Base-by-base conservation (phyloP, 2,113 vertebrate species). In the Pelmatolapia mariae region DNA sequence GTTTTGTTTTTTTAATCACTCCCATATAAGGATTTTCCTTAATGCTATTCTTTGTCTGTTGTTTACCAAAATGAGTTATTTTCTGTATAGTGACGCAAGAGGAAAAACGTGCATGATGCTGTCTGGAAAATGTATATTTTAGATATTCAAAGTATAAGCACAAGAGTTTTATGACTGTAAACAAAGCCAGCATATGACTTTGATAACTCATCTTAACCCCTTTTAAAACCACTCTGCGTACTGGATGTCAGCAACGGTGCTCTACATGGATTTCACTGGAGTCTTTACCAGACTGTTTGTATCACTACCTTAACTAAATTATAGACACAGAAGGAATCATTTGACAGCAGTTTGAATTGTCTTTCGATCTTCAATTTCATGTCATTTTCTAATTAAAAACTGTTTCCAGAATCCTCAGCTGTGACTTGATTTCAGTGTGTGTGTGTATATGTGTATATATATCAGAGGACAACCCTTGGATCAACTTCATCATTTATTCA, bases 401-500 rank as follows among this genome's bases (percentile, higher is more conserved):
- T 29, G 36, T 31, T 94, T 93, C 91, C 91, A 78, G 73, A 78
- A 92, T 80, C 73, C 12, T 73, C 50, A 59, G 19, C 52, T 29
- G 66, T 57, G 45, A 78, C 31, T 90, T 29, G 2, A 38, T 8
- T 84, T 19, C 36, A 1, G 7, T 83, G 53, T 86, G 19, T 88
- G 31, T 68, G 8, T 26, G 1, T 4, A 1, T 29, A 13, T 80
- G 31, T 80, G 11, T 33, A 3, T 84, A n/a, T 85, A 7, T 43
- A 68, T 71, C 29, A 7, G 15, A 93, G 26, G 56, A 94, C 81
- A 26, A 88, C 40, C 2, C 78, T 76, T 36, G 13, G 18, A 45
- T 92, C 85, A 92, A 87, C 84, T 93, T 94, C 38, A 91, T 50
- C 89, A 89, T 96, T 96, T 96, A 96, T 95, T 96, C 92, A 94